These are phyloP conservation scores for Tragelaphus strepsiceros DNA, from an alignment of 2,113 vertebrate genomes.

Conservation along the genomic window DNA sequence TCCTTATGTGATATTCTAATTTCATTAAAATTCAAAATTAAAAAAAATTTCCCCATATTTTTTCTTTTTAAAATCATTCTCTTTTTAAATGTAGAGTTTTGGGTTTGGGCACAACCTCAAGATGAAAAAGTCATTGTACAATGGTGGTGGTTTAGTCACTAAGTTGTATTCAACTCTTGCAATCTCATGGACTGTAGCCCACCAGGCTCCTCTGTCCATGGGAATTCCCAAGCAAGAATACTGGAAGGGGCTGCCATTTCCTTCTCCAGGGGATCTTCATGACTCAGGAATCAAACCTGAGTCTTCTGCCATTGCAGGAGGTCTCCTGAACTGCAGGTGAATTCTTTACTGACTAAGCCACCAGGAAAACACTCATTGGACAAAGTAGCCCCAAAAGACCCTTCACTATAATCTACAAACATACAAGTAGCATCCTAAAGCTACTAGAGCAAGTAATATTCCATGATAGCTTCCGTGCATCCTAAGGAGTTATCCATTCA, in stretches of 20 bases:
- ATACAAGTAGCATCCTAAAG: neutral
- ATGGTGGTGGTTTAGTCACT: neutral
- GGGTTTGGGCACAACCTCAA: slow-evolving; percentile 6
- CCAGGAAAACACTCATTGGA: neutral
- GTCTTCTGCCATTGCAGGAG: neutral
- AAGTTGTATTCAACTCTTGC: neutral
- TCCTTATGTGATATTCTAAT: slow-evolving; percentile 52
- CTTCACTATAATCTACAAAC: neutral
- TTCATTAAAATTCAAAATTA: neutral
- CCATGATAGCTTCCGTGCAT: neutral
- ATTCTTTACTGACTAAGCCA: neutral
- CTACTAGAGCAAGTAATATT: neutral
- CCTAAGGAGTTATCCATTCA: neutral
- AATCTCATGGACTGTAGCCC: neutral
- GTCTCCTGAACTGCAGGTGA: neutral
- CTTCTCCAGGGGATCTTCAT: neutral
- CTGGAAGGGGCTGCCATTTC: neutral
- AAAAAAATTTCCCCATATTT: neutral
- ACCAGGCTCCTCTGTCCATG: neutral
- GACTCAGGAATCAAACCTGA: neutral
- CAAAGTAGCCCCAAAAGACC: neutral
- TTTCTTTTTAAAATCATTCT: neutral
- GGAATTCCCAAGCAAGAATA: neutral
- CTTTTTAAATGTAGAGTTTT: slow-evolving; percentile 8
- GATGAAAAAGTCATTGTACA: neutral